Evolutionary conservation across 64 coral and sea anemone genomes (phyloP), one percentile per base, ranked within the genome.

Genomic region (Hydrozoanthus tunicans): DNA sequence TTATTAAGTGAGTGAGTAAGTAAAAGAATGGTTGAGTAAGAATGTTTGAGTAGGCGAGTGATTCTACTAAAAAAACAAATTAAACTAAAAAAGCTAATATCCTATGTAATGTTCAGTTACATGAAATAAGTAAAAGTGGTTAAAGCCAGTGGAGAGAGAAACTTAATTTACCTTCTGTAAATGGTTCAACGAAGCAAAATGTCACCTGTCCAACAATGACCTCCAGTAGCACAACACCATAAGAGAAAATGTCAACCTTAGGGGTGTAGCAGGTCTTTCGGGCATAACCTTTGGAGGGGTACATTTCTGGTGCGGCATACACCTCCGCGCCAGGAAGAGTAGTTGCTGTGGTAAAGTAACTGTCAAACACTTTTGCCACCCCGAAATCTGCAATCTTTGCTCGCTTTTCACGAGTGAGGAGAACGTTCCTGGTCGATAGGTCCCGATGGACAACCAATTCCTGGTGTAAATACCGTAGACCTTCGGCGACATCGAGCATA

Each of bases 351-450:
- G 89, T 96, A 3, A 70, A 70, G 56, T 72, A 90, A 3, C 80
- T 56, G 3, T 93, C 92, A 58, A 96, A 96, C 52, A 77, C 77
- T 78, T 94, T 96, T 4, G 95, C 89, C 9, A 92, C 64, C 8
- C 95, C 95, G 53, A 96, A 69, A 72, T 96, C 95, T 56, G 95
- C 78, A 65, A 96, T 94, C 83, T 96, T 96, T 13, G 95, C 95
- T 9, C 52, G 67, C 52, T 51, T 13, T 54, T 56, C n/a, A 53
- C 58, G 56, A 74, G 89, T 96, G 3, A 96, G 68, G 15, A 96
- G 82, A 51, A 96, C 73, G 24, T 96, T 96, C 62, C 76, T 96
- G 81, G 92, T 96, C 0, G 95, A 90, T 56, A 96, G 51, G 73
- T 96, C 95, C 53, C 95, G 92, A 81, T 96, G 95, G 20, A 92